Conservation (phyloP, 2,888 invertebrate genomes). For the Griposia aprilina region DNA sequence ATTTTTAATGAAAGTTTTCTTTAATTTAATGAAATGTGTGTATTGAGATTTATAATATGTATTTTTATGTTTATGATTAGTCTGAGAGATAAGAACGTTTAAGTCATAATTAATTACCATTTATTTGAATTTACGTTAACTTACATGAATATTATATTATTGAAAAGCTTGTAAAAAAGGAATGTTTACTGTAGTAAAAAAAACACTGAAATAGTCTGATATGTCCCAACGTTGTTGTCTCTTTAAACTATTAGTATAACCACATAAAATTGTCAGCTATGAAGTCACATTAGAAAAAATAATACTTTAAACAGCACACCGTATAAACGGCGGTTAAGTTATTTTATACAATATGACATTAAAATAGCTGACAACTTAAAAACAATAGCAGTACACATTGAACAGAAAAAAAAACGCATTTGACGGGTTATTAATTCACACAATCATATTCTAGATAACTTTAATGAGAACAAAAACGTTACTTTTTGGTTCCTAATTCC, state of each 20-base stretch:
- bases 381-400: slow-evolving; percentile 26
- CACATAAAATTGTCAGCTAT: slow-evolving; percentile 19
- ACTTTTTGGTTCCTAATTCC: slow-evolving; percentile 55
- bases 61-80: slow-evolving; percentile 49
- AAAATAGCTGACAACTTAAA: slow-evolving; percentile 26
- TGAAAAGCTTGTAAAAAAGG: slow-evolving; percentile 41
- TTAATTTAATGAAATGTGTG: slow-evolving; percentile 11
- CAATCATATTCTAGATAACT: slow-evolving; percentile 53
- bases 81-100: slow-evolving; percentile 54
- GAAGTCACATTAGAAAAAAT: slow-evolving; percentile 29
- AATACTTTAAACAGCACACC: neutral
- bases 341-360: slow-evolving; percentile 24
- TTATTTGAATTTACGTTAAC: slow-evolving; percentile 18
- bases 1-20: slow-evolving; percentile 4
- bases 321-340: neutral
- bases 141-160: slow-evolving; percentile 32
- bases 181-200: slow-evolving; percentile 29
- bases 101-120: neutral
- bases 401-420: slow-evolving; percentile 30
- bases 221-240: slow-evolving; percentile 50
- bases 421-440: slow-evolving; percentile 41
- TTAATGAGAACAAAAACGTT: slow-evolving; percentile 43
- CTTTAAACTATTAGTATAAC: slow-evolving; percentile 40
- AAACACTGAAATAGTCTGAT: slow-evolving; percentile 3
- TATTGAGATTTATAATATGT: slow-evolving; percentile 59